These are phyloP conservation scores for Elephantulus edwardii DNA, from an alignment of 2,113 vertebrate species.

Conservation along the genomic window DNA sequence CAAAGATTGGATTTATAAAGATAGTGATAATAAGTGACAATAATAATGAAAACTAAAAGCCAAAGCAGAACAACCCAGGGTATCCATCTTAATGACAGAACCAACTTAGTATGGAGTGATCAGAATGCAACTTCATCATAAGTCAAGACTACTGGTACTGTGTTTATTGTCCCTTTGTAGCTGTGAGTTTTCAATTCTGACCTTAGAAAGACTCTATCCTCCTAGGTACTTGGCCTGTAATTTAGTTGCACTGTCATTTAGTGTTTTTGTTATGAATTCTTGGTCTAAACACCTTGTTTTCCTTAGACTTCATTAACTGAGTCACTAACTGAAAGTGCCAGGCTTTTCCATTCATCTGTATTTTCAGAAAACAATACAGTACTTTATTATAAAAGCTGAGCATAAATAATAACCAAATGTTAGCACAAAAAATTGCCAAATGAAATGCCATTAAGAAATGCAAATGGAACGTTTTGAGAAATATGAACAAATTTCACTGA, in stretches of 20 bases:
- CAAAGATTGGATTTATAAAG: not conserved
- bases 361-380: slow-evolving; percentile 2
- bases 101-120: not conserved
- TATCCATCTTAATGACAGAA: not conserved
- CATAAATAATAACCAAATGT: slow-evolving; percentile 1
- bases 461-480: slow-evolving; percentile 12
- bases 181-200: not conserved
- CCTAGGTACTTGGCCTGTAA: not conserved
- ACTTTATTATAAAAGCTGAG: slow-evolving; percentile 21
- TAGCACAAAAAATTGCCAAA: slow-evolving; percentile 6
- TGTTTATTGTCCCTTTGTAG: not conserved
- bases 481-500: not conserved
- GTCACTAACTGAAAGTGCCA: not conserved
- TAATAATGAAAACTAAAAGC: not conserved
- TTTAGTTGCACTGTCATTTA: not conserved
- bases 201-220: not conserved
- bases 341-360: not conserved
- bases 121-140: not conserved
- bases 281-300: not conserved
- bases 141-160: not conserved
- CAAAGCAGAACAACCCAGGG: not conserved
- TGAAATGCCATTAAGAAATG: slow-evolving; percentile 28
- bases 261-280: not conserved
- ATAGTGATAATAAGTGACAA: not conserved
- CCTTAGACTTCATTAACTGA: not conserved